phyloP scores from a whole-genome alignment of 1,140 invertebrate genomes.

The Drosophila ananassae region DNA sequence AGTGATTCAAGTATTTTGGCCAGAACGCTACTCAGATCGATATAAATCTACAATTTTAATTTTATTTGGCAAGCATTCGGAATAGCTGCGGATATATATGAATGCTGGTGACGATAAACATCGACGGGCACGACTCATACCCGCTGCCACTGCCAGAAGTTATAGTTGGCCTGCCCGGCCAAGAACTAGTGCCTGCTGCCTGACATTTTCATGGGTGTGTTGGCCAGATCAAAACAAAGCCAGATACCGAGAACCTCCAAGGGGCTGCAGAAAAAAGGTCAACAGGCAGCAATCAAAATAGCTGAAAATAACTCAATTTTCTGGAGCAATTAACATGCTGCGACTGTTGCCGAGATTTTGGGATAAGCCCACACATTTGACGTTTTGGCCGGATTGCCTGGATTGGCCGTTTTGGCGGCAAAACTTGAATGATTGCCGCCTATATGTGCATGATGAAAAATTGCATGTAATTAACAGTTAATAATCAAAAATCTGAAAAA shows the following conservation, averaged over 20 bases:
- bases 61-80: constrained; percentile 66
- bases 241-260: constrained; percentile 1
- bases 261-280: constrained; percentile 60
- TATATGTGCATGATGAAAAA: constrained; percentile 32
- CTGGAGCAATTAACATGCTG: constrained; percentile 78
- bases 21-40: constrained; percentile 47
- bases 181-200: constrained; percentile 18
- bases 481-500: constrained; percentile 55
- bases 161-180: constrained; percentile 56
- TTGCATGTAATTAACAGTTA: constrained; percentile 75
- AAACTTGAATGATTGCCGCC: constrained; percentile 55
- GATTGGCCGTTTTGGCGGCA: constrained; percentile 38
- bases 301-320: constrained; percentile 79
- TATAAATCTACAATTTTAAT: constrained; percentile 79
- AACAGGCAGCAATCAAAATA: constrained; percentile 80
- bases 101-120: constrained; percentile 65
- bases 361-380: constrained; percentile 61
- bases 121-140: constrained; percentile 69
- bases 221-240: constrained; percentile 23
- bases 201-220: constrained; percentile 74
- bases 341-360: constrained; percentile 35
- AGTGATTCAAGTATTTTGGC: constrained; percentile 44
- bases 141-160: constrained; percentile 51
- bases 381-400: not conserved
- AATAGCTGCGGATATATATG: constrained; percentile 36